These are phyloP conservation scores for Elgaria multicarinata DNA, from an alignment of 2,113 vertebrate species.

Conservation along the genomic window DNA sequence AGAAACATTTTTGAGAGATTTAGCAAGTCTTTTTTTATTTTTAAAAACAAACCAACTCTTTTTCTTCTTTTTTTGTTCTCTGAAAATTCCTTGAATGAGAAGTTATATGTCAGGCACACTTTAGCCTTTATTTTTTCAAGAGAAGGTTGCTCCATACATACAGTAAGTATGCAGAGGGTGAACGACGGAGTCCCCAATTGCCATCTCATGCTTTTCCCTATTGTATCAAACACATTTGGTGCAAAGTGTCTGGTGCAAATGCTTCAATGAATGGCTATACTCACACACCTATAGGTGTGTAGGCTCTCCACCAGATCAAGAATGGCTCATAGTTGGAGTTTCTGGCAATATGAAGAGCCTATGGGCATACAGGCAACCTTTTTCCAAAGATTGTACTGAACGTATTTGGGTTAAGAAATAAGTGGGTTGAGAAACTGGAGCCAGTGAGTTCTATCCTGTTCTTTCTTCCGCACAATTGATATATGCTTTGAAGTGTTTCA, in stretches of 20 bases:
- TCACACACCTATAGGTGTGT: not conserved
- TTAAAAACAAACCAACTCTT: too few relatives aligned
- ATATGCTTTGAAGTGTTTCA: not conserved
- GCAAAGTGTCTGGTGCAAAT: too few relatives aligned
- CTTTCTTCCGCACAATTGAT: not conserved
- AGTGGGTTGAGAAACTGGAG: not conserved
- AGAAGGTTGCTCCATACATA: too few relatives aligned
- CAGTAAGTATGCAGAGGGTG: too few relatives aligned
- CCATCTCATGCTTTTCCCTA: too few relatives aligned
- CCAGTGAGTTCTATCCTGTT: not conserved
- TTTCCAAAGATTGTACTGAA: not conserved
- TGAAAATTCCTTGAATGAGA: not conserved
- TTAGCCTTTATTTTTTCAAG: not conserved
- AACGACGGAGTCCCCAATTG: too few relatives aligned
- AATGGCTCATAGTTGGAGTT: not conserved
- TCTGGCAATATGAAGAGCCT: not conserved
- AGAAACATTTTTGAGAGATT: not conserved
- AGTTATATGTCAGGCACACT: not conserved
- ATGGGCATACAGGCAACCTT: not conserved
- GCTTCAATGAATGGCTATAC: not conserved
- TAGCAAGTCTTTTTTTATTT: not conserved
- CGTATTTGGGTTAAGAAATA: too few relatives aligned
- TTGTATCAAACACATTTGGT: too few relatives aligned
- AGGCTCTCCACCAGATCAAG: not conserved
- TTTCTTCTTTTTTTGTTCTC: not conserved